A percentile compares a stretch with the other conserved stretches of the same genome.
phyloP scores from a whole-genome alignment of 2,113 vertebrate genomes.

The Silurus meridionalis region DNA sequence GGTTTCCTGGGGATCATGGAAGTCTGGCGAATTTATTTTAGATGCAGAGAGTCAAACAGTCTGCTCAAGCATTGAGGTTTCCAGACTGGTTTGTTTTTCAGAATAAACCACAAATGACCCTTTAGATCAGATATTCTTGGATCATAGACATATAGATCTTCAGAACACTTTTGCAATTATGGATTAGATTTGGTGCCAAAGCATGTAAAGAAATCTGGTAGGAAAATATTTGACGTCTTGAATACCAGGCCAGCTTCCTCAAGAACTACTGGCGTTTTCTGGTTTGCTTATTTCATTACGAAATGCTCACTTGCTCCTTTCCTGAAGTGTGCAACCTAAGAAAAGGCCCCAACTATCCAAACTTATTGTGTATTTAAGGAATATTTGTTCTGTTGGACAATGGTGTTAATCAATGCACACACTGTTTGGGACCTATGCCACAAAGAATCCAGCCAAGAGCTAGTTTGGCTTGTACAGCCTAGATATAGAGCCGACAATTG shows the following conservation, averaged over 20 bases:
- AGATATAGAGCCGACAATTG: not conserved
- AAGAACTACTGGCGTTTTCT: not conserved
- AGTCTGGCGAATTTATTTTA: constrained; percentile 36
- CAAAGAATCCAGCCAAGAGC: not conserved
- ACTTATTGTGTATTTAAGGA: not conserved
- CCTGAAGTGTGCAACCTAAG: not conserved
- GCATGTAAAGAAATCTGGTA: not conserved
- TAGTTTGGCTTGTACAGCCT: not conserved
- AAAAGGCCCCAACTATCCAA: not conserved
- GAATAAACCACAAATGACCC: constrained; percentile 44
- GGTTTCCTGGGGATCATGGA: constrained; percentile 12
- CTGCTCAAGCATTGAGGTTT: constrained; percentile 37
- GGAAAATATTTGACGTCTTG: not conserved
- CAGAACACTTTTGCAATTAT: constrained; percentile 16
- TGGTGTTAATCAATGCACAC: not conserved
- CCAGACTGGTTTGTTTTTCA: constrained; percentile 46
- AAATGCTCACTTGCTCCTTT: not conserved
- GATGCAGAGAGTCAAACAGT: constrained; percentile 21
- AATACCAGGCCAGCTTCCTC: not conserved
- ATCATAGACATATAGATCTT: constrained; percentile 39
- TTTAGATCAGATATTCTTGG: constrained; percentile 48
- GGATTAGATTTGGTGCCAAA: not conserved
- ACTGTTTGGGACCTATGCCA: not conserved
- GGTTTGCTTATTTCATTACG: not conserved
- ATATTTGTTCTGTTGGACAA: not conserved